These are phyloP conservation scores for Melinopterus prodromus DNA, from an alignment of 2,888 invertebrate species.

Conservation along the genomic window DNA sequence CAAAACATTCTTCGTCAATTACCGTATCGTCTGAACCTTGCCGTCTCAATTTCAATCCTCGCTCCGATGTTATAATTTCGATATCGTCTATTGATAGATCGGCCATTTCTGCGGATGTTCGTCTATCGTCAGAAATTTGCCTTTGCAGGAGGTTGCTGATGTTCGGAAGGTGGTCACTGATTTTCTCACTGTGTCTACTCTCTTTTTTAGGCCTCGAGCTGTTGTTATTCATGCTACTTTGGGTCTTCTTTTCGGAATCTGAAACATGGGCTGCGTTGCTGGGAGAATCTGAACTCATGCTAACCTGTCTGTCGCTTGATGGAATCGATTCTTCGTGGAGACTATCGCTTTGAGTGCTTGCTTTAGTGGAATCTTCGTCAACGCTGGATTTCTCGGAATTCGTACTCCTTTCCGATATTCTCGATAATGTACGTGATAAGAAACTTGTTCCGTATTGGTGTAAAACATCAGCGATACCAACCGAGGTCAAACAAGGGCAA, in stretches of 20 bases:
- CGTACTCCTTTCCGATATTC: constrained; percentile 89
- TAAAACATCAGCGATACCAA: constrained; percentile 70
- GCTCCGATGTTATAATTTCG: constrained; percentile 60
- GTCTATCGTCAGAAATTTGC: constrained; percentile 80
- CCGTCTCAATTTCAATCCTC: constrained; percentile 56
- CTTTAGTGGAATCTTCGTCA: constrained; percentile 87
- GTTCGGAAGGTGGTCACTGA: constrained; percentile 49
- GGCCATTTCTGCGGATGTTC: constrained; percentile 86
- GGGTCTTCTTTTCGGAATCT: constrained; percentile 55
- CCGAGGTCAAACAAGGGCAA: constrained; percentile 69
- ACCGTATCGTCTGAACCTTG: constrained; percentile 61
- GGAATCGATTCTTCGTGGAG: constrained; percentile 84
- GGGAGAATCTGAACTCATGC: constrained; percentile 85
- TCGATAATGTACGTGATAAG: constrained; percentile 78
- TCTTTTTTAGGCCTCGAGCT: constrained; percentile 37
- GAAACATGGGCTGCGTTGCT: constrained; percentile 76
- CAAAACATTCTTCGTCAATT: constrained; percentile 59
- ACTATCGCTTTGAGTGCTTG: constrained; percentile 83
- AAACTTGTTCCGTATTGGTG: constrained; percentile 77
- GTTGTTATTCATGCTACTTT: constrained; percentile 35
- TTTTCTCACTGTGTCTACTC: constrained; percentile 46
- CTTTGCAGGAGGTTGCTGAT: constrained; percentile 57
- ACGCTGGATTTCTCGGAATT: constrained; percentile 89
- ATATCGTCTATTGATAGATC: constrained; percentile 79
- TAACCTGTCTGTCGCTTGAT: constrained; percentile 86